Evolutionary conservation across 2,113 vertebrate genomes (phyloP).

Genomic region (Emydura subglobosa): DNA sequence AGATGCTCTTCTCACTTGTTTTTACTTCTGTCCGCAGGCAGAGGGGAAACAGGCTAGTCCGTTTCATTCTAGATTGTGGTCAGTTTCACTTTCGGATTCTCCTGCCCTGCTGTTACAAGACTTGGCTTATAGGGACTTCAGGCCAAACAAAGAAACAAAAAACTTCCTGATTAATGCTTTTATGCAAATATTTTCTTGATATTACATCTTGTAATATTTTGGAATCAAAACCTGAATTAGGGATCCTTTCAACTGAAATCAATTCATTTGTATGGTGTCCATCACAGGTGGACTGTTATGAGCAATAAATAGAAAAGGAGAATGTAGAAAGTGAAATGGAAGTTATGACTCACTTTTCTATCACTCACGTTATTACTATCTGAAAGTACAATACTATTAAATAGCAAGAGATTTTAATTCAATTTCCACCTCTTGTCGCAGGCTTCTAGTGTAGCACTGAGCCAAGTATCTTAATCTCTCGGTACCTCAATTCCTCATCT

Average conservation of each 20-base stretch:
- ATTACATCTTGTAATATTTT: slow-evolving; percentile 69
- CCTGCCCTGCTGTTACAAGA: slow-evolving; percentile 53
- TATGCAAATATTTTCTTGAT: slow-evolving; percentile 65
- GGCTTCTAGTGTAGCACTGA: neutral
- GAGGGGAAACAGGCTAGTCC: neutral
- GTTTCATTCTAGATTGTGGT: slow-evolving; percentile 3
- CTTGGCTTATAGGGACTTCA: slow-evolving; percentile 70
- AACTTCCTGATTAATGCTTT: slow-evolving; percentile 69
- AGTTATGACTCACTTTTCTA: neutral
- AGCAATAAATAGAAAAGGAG: slow-evolving; percentile 27
- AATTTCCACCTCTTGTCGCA: rapidly evolving
- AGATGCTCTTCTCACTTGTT: neutral
- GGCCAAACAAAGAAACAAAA: slow-evolving; percentile 72
- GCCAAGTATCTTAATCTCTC: neutral
- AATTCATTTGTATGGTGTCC: slow-evolving; percentile 29
- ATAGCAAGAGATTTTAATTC: neutral
- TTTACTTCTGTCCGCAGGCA: slow-evolving; percentile 57
- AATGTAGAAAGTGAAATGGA: slow-evolving; percentile 25
- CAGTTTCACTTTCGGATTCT: slow-evolving; percentile 57
- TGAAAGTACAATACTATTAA: neutral
- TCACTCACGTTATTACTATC: slow-evolving; percentile 9
- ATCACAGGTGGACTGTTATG: slow-evolving; percentile 30
- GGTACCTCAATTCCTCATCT: neutral
- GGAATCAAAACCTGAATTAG: slow-evolving; percentile 66
- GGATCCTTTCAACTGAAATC: slow-evolving; percentile 55